Evolutionary conservation across 2,888 invertebrate genomes (phyloP).

Genomic region (Eupithecia centaureata): DNA sequence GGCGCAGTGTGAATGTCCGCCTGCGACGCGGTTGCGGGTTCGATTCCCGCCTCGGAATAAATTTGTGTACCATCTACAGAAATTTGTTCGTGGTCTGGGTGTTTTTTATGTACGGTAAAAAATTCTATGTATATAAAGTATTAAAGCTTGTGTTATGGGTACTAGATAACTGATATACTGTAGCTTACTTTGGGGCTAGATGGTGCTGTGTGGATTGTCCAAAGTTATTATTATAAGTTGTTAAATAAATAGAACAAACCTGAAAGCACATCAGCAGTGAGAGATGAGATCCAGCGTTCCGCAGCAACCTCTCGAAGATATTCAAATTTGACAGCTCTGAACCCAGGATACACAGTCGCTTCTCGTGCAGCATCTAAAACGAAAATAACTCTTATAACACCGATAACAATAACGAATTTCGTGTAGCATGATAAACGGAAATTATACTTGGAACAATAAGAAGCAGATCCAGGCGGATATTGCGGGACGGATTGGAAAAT

Average conservation of each 20-base stretch:
- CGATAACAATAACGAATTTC: neutral
- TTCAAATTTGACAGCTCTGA: slow-evolving; percentile 88
- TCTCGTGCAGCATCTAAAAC: slow-evolving; percentile 88
- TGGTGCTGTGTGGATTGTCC: no score
- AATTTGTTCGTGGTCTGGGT: no score
- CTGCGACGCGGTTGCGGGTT: no score
- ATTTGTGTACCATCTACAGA: no score
- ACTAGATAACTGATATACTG: no score
- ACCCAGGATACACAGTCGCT: slow-evolving; percentile 86
- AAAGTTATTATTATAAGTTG: no score
- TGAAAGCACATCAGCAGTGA: slow-evolving; percentile 89
- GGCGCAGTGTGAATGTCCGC: no score
- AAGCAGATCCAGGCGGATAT: neutral
- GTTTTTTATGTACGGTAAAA: no score
- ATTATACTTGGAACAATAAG: neutral
- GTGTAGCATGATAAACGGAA: neutral
- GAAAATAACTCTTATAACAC: slow-evolving; percentile 25
- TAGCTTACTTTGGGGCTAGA: no score
- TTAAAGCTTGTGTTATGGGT: no score
- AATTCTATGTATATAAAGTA: no score
- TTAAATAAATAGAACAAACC: slow-evolving; percentile 60
- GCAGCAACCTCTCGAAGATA: slow-evolving; percentile 87
- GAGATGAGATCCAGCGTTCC: slow-evolving; percentile 86
- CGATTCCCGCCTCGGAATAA: no score
- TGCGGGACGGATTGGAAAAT: neutral